Percentiles rank a stretch among this genome's conserved stretches.
These are phyloP conservation scores for Pelobates fuscus DNA, from an alignment of 2,113 vertebrate genomes.

Conservation along the genomic window DNA sequence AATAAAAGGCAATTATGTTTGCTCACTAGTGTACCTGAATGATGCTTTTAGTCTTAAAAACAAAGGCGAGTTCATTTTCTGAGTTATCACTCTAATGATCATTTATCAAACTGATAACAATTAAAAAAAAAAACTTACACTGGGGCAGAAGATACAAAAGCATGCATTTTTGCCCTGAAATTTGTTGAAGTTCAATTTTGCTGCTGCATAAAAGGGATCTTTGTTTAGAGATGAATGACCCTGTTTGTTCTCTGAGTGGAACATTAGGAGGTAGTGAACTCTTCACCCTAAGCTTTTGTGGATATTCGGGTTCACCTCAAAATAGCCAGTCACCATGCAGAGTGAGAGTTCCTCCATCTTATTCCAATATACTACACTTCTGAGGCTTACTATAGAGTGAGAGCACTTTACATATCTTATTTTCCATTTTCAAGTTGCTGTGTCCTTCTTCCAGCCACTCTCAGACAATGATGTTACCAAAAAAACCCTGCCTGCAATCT, in stretches of 20 bases:
- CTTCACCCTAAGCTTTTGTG: constrained; percentile 7
- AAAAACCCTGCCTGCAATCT: background rate
- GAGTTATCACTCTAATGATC: too few relatives aligned
- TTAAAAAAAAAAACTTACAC: background rate
- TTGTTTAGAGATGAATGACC: constrained; percentile 16
- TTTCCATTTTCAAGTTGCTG: background rate
- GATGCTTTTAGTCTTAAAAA: too few relatives aligned
- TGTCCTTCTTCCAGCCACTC: background rate
- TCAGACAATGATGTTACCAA: background rate
- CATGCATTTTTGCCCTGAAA: background rate
- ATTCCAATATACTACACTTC: background rate
- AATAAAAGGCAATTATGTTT: too few relatives aligned
- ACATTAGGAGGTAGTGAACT: constrained; percentile 13
- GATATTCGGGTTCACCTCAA: constrained; percentile 3
- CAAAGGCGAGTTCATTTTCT: too few relatives aligned
- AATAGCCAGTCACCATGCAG: background rate
- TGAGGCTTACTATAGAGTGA: background rate
- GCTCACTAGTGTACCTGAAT: too few relatives aligned
- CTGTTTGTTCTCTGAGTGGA: background rate
- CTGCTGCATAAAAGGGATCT: constrained; percentile 2
- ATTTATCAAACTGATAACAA: constrained; percentile 1
- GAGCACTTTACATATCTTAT: background rate
- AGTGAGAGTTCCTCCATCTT: background rate
- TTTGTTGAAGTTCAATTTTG: constrained; percentile 7
- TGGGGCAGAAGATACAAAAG: constrained; percentile 5